These are phyloP conservation scores for Protula sp. DNA, from an alignment of 2,888 invertebrate species.

Conservation along the genomic window DNA sequence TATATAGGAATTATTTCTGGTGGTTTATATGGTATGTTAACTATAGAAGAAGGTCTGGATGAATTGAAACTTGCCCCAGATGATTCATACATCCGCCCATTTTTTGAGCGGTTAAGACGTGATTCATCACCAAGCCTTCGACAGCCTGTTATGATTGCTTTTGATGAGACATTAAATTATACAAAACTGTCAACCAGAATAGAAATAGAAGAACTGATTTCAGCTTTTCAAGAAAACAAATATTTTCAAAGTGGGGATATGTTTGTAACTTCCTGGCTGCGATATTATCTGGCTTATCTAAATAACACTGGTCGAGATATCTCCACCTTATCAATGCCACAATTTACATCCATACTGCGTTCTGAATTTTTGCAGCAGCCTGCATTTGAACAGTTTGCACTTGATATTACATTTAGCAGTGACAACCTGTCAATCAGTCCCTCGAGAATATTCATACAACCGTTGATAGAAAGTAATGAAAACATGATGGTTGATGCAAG, in stretches of 20 bases:
- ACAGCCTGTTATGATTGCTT: background rate
- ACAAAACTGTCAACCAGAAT: background rate
- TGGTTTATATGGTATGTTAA: slow-evolving; percentile 12
- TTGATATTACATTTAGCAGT: slow-evolving; percentile 3
- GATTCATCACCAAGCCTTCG: background rate
- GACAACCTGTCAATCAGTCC: slow-evolving; percentile 4
- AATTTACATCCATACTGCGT: background rate
- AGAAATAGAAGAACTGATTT: background rate
- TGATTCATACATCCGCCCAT: slow-evolving; percentile 7
- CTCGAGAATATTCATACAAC: slow-evolving; percentile 6
- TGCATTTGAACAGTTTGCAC: slow-evolving; percentile 1
- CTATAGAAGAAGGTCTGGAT: slow-evolving; percentile 6
- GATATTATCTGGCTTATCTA: background rate
- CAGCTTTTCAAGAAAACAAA: background rate
- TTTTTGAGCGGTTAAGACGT: background rate
- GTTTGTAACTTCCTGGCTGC: slow-evolving; percentile 9
- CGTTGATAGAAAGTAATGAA: background rate
- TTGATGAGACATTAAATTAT: background rate
- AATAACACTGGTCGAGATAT: background rate
- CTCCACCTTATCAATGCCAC: background rate
- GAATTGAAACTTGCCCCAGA: slow-evolving; percentile 9
- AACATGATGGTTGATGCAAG: slow-evolving; percentile 78
- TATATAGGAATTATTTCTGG: slow-evolving; percentile 5
- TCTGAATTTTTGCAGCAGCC: background rate
- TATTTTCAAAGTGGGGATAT: background rate